phyloP scores from a whole-genome alignment of 2,797 vertebrate genomes.

The Myotis pilosus region DNA sequence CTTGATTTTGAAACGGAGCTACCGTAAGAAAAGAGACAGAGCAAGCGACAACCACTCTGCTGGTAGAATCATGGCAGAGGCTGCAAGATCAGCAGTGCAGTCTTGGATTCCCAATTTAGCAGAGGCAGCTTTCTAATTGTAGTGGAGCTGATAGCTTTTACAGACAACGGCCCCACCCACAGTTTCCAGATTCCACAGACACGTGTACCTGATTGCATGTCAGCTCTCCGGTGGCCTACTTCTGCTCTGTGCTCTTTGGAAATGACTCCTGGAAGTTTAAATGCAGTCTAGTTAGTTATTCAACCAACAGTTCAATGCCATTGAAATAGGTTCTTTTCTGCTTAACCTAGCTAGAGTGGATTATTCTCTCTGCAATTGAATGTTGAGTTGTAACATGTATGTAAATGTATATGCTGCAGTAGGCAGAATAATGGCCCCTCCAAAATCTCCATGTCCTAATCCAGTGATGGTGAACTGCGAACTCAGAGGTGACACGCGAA shows the following conservation, averaged over 20 bases:
- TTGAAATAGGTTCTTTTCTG: neutral
- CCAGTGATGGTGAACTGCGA: too few species aligned
- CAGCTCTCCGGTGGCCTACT: neutral
- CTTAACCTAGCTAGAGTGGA: neutral
- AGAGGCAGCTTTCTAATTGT: neutral
- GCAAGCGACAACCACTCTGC: neutral
- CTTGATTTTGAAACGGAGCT: constrained; percentile 33
- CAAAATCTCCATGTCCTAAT: neutral
- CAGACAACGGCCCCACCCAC: neutral
- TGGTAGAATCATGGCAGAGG: neutral
- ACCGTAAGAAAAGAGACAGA: neutral
- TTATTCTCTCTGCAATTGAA: neutral
- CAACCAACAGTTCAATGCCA: neutral
- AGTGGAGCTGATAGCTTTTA: neutral
- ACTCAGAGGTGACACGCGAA: too few species aligned
- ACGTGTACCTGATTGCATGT: neutral
- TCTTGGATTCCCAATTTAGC: neutral
- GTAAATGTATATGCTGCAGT: neutral
- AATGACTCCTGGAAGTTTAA: neutral
- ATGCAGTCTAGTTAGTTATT: neutral
- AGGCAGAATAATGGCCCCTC: neutral
- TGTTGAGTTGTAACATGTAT: neutral
- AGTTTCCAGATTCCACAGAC: neutral
- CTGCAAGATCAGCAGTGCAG: neutral
- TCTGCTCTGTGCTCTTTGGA: neutral